Conservation (phyloP, 2,888 invertebrate genomes). For the Tenthredo mesomela region DNA sequence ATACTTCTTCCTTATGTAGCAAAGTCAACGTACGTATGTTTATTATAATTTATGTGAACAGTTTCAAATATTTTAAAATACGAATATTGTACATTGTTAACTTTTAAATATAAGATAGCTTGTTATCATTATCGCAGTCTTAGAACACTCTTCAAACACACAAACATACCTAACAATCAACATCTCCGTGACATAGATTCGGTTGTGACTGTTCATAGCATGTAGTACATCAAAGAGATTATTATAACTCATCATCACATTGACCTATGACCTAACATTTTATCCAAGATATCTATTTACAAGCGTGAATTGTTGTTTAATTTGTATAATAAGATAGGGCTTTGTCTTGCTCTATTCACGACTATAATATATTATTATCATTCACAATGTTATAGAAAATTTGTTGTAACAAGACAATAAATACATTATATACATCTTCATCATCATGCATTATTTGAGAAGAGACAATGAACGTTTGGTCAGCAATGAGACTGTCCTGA, state of each 20-base stretch:
- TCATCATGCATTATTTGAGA: slow-evolving; percentile 59
- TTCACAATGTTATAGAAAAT: neutral
- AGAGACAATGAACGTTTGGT: slow-evolving; percentile 65
- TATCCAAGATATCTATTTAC: neutral
- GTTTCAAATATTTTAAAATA: neutral
- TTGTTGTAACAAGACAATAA: neutral
- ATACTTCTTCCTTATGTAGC: neutral
- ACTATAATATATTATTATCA: neutral
- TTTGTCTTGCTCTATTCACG: neutral
- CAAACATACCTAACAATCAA: neutral
- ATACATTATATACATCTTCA: neutral
- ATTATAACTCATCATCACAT: neutral
- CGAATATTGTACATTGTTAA: neutral
- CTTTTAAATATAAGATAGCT: neutral
- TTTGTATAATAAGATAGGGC: neutral
- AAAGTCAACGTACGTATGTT: neutral
- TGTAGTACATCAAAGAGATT: neutral
- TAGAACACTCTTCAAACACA: neutral
- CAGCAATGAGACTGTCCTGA: slow-evolving; percentile 64
- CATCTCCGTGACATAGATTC: neutral
- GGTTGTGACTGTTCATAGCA: neutral
- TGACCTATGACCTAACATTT: neutral
- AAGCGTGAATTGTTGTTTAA: neutral
- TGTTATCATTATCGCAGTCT: neutral
- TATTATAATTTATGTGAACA: neutral